Base-by-base conservation (phyloP, 2,888 invertebrate genomes). In the Odontocolon sp. region DNA sequence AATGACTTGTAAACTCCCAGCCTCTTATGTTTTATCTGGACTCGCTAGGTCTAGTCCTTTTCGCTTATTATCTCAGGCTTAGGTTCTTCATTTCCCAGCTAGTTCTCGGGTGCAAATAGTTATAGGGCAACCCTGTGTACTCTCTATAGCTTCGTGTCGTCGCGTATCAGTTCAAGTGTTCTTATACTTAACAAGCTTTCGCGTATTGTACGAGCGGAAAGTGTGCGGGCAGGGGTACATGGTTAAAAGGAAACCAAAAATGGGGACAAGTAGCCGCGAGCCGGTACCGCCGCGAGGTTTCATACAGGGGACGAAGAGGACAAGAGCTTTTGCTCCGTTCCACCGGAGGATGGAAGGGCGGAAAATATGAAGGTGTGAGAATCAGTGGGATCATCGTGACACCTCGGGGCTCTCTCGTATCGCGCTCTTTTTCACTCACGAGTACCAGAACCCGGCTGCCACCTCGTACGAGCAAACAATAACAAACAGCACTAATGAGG, bases 221-320 rank as follows among this genome's bases (percentile, higher is more conserved):
- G 38, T 14, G 56, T 33, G 28, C 31, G 40, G 78, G 28, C 31
- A 45, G 78, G 84, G 84, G 82, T 82, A 84, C 86, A 87, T 89
- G 86, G 87, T 90, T 89, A 90, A 90, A 90, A 89, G 88, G 88
- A 90, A 90, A 89, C 89, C 88, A 89, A 90, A 90, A 90, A 90
- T 88, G 87, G 81, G 90, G 87, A 88, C 90, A 90, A 90, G 90
- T 88, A 85, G 85, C 81, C 83, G 77, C 69, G 81, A 81, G 84
- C 82, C 81, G 81, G 80, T 77, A 78, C 81, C 63, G 77, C 73
- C 77, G 45, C 64, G 75, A 50, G 78, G 70, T 72, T 73, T 81
- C 69, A 68, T 70, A 77, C 63, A 64, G 68, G 63, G 75, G 78
- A 76, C 76, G 75, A 71, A 23, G 56, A 38, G 23, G 56, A 31